Conservation (phyloP, 2,888 invertebrate genomes). For the Erannis defoliaria region DNA sequence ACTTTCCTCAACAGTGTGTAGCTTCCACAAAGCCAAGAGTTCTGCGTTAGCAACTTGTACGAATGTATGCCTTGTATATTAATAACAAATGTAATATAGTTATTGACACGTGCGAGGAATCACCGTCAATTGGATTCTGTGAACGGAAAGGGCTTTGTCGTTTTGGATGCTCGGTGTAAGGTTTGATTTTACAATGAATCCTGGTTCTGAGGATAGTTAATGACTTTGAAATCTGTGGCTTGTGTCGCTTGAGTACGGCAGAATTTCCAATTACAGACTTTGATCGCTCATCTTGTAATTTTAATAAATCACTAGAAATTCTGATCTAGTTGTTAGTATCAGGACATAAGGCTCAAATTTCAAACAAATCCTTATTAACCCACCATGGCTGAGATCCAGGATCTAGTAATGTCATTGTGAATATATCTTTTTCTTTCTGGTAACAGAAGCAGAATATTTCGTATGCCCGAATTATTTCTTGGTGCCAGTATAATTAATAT, state of each 20-base stretch:
- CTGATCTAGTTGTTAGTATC: not conserved
- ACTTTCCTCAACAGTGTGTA: not conserved
- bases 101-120: conserved; percentile 78
- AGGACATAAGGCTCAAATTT: not conserved
- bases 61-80: conserved; percentile 83
- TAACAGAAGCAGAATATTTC: conserved; percentile 11
- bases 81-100: conserved; percentile 82
- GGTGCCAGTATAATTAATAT: conserved; percentile 32
- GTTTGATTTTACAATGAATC: not conserved
- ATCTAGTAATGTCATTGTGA: not conserved
- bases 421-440: not conserved
- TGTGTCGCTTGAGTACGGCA: not conserved
- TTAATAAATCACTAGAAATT: not conserved
- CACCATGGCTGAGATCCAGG: too few relatives aligned
- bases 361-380: too few relatives aligned
- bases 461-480: conserved; percentile 27
- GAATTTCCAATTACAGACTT: not conserved
- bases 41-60: conserved; percentile 65
- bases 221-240: not conserved
- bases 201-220: not conserved
- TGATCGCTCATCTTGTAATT: not conserved
- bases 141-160: conserved; percentile 69
- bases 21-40: not conserved
- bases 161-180: conserved; percentile 35
- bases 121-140: conserved; percentile 75